Percentiles rank a stretch among this genome's conserved stretches.
Evolutionary conservation across 2,888 invertebrate species (phyloP).

Genomic region (Odontocolon sp.): DNA sequence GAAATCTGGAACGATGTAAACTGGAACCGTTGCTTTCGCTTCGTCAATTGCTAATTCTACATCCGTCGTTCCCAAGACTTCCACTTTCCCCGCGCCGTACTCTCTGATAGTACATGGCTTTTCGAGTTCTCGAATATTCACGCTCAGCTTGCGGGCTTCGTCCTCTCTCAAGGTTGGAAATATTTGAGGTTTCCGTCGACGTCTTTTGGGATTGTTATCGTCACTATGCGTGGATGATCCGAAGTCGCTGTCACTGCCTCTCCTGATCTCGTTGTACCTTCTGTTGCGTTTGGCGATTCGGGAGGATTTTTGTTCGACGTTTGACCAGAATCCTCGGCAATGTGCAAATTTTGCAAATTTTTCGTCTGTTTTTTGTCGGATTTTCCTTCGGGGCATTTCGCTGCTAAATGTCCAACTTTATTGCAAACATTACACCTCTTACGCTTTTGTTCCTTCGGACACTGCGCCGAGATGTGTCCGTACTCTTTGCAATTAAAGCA

Average conservation of each 20-base stretch:
- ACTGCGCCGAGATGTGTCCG: constrained; percentile 22
- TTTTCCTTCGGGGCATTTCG: constrained; percentile 9
- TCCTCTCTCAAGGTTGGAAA: constrained; percentile 24
- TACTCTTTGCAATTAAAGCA: constrained; percentile 39
- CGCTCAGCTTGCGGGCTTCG: background rate
- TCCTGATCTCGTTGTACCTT: background rate
- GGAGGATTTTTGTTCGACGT: background rate
- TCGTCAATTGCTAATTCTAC: constrained; percentile 14
- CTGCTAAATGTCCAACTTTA: constrained; percentile 33
- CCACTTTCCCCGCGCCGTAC: background rate
- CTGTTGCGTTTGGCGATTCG: too few relatives aligned
- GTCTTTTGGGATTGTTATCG: constrained; percentile 18
- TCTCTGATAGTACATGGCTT: constrained; percentile 9
- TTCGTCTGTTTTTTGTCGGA: constrained; percentile 3
- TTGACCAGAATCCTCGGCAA: too few relatives aligned
- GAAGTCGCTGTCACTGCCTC: background rate
- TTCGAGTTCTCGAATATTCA: constrained; percentile 10
- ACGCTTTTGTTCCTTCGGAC: constrained; percentile 34
- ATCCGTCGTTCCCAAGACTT: background rate
- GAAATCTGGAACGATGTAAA: background rate
- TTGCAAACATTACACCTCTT: constrained; percentile 35
- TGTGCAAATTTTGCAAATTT: constrained; percentile 27
- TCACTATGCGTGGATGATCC: constrained; percentile 17
- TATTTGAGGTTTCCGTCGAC: constrained; percentile 36
- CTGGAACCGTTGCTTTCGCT: background rate